Evolutionary conservation across 2,888 invertebrate species (phyloP).

Genomic region (Hecatera dysodea): DNA sequence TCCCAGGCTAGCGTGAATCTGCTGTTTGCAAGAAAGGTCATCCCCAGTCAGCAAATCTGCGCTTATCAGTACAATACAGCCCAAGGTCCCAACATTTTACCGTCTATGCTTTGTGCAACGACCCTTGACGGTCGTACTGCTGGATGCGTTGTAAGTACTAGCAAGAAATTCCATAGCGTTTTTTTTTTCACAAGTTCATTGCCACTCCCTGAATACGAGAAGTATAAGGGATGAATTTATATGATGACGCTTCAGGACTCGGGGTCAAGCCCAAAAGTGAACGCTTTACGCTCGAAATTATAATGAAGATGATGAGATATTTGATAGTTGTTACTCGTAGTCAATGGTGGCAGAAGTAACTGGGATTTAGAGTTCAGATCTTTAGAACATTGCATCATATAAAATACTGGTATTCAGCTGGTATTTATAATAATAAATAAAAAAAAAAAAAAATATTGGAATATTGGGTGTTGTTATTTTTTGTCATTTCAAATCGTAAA

Average conservation of each 20-base stretch:
- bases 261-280: not conserved
- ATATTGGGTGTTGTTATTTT: no score
- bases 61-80: conserved; percentile 64
- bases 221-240: not conserved
- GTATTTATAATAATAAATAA: no score
- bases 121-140: conserved; percentile 72
- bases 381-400: not conserved
- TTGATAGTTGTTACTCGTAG: not conserved
- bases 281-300: not conserved
- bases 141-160: conserved; percentile 76
- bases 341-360: no score
- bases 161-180: not conserved
- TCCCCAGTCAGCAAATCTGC: conserved; percentile 74
- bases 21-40: conserved; percentile 71
- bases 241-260: not conserved
- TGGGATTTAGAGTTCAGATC: not conserved
- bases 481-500: no score
- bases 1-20: conserved; percentile 70
- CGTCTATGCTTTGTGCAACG: conserved; percentile 77
- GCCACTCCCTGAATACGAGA: not conserved
- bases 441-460: no score
- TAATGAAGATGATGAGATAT: not conserved
- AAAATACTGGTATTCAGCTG: not conserved
- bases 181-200: not conserved
- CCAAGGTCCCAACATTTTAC: conserved; percentile 67